Conservation (phyloP, 1,140 invertebrate species). For the Nylanderia fulva region DNA sequence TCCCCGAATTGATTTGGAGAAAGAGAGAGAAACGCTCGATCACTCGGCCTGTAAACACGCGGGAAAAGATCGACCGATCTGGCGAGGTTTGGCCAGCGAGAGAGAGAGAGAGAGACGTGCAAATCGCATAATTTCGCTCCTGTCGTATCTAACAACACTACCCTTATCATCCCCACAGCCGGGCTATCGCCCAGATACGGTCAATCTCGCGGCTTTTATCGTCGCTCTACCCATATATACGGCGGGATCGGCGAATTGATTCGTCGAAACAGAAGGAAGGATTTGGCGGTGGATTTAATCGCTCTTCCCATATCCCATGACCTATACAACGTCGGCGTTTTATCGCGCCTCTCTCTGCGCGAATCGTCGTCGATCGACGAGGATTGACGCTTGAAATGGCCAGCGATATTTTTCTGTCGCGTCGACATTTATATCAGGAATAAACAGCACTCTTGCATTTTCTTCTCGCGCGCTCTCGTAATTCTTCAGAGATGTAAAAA, state of each 20-base stretch:
- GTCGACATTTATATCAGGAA: neutral
- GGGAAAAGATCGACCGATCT: neutral
- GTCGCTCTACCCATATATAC: neutral
- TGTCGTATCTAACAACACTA: neutral
- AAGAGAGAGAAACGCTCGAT: neutral
- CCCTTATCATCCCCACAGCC: neutral
- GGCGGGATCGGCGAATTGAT: constrained; percentile 16
- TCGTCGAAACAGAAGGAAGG: constrained; percentile 13
- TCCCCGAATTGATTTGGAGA: neutral
- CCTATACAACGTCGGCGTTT: neutral
- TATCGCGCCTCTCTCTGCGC: constrained; percentile 31
- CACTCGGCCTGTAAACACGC: neutral
- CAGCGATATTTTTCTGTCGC: constrained; percentile 15
- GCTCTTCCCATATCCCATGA: neutral
- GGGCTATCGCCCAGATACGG: neutral
- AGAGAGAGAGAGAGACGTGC: too few species aligned
- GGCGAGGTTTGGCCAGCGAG: neutral
- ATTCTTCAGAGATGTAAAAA: neutral
- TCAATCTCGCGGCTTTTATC: neutral
- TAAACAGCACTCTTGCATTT: neutral
- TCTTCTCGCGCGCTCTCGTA: neutral
- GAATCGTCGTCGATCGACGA: too few species aligned
- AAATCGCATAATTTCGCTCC: neutral
- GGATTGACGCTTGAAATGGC: constrained; percentile 16
- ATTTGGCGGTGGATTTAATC: constrained; percentile 31